Conservation (phyloP, 2,797 vertebrate species). For the Pogonophryne albipinna region DNA sequence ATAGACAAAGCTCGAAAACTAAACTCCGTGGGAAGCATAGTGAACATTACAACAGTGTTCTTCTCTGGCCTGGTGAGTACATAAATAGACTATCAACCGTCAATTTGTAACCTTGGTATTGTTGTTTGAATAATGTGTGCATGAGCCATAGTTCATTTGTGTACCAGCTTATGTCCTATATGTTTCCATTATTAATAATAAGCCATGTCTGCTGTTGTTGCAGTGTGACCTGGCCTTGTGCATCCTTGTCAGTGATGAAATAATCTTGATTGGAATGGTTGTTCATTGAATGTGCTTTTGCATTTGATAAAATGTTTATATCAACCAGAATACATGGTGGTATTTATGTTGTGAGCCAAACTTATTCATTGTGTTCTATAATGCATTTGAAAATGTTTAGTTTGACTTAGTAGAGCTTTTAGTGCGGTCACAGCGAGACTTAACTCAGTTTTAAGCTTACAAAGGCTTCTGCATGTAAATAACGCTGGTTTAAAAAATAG, state of each 20-base stretch:
- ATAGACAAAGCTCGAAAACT: no score
- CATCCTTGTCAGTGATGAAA: not conserved
- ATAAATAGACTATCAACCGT: not conserved
- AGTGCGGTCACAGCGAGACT: not conserved
- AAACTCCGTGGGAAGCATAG: no score
- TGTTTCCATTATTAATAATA: not conserved
- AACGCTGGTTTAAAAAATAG: not conserved
- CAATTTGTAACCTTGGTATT: not conserved
- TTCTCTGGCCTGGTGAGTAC: not conserved
- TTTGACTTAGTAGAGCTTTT: not conserved
- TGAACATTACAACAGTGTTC: not conserved
- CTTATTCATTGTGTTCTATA: not conserved
- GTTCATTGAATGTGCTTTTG: not conserved
- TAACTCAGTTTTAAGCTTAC: not conserved
- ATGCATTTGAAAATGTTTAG: not conserved
- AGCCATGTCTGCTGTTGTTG: not conserved
- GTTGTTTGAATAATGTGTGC: not conserved
- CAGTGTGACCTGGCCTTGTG: not conserved
- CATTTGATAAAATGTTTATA: not conserved
- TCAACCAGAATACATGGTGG: not conserved
- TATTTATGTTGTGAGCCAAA: not conserved
- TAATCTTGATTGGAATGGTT: not conserved
- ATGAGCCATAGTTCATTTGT: not conserved
- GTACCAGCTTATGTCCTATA: not conserved
- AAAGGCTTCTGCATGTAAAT: not conserved